These are phyloP conservation scores for Caenorhabditis sinica DNA, from an alignment of 2,888 invertebrate species.

Conservation along the genomic window DNA sequence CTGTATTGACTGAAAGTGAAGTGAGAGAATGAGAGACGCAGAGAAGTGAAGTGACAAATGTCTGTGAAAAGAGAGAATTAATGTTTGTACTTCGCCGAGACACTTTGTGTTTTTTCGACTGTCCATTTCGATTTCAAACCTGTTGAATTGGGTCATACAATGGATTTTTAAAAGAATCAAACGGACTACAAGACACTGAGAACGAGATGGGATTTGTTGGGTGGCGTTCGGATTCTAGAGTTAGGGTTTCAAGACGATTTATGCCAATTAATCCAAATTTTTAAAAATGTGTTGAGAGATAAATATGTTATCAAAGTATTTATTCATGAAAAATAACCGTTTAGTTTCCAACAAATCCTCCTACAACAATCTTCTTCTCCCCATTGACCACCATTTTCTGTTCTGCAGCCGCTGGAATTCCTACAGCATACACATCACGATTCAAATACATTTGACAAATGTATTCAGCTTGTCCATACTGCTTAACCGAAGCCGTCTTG, in stretches of 20 bases:
- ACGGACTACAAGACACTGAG: neutral
- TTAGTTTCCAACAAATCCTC: slow-evolving; percentile 48
- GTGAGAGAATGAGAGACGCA: neutral
- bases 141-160: slow-evolving; percentile 14
- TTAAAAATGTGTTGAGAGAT: too few species aligned
- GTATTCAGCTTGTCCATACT: slow-evolving; percentile 60
- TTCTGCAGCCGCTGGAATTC: slow-evolving; percentile 44
- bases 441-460: slow-evolving; percentile 59
- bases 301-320: too few species aligned
- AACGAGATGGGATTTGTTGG: neutral
- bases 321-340: too few species aligned
- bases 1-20: slow-evolving; percentile 14
- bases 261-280: too few species aligned
- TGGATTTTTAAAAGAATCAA: neutral
- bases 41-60: neutral
- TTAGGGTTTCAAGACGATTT: too few species aligned
- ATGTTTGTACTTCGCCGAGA: slow-evolving; percentile 14
- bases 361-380: slow-evolving; percentile 41
- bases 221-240: neutral
- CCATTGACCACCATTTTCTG: slow-evolving; percentile 5
- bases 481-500: slow-evolving; percentile 60
- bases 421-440: slow-evolving; percentile 63
- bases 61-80: neutral
- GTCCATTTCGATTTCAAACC: neutral
- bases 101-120: too few species aligned